Conservation (phyloP, 2,113 vertebrate species). For the Caranx ignobilis region DNA sequence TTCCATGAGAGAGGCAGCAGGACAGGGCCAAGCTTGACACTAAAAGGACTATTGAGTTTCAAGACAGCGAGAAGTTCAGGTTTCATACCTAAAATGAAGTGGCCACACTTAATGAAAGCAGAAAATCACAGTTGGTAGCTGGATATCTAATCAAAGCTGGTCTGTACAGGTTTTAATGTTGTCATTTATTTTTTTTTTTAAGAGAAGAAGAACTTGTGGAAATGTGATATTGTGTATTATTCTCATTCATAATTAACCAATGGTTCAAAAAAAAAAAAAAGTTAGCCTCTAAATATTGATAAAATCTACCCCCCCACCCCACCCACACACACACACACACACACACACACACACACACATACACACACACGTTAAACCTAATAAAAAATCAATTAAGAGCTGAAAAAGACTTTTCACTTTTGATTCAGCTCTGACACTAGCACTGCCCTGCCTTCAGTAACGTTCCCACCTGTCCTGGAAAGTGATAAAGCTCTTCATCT, state of each 20-base stretch:
- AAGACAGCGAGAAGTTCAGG: constrained; percentile 71
- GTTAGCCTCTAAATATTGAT: neutral
- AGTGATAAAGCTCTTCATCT: constrained; percentile 77
- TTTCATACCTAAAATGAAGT: constrained; percentile 76
- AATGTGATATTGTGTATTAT: neutral
- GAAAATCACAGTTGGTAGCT: constrained; percentile 48
- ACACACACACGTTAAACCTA: neutral
- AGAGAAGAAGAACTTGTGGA: neutral
- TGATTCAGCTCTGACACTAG: constrained; percentile 47
- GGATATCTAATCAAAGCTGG: constrained; percentile 17
- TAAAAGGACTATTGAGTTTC: constrained; percentile 83
- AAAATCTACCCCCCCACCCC: neutral
- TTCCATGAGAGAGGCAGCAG: constrained; percentile 75
- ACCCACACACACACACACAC: too few species aligned
- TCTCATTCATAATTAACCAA: neutral
- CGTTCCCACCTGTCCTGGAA: constrained; percentile 70
- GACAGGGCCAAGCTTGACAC: constrained; percentile 74
- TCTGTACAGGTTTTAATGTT: neutral
- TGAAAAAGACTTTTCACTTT: constrained; percentile 53
- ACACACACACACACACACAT: too few species aligned
- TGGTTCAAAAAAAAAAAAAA: neutral
- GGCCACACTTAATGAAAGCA: constrained; percentile 72
- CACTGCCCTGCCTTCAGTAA: constrained; percentile 42
- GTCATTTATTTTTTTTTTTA: constrained; percentile 7
- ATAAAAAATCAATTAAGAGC: neutral